Conservation (phyloP, 2,888 invertebrate species). For the Coremacera marginata region DNA sequence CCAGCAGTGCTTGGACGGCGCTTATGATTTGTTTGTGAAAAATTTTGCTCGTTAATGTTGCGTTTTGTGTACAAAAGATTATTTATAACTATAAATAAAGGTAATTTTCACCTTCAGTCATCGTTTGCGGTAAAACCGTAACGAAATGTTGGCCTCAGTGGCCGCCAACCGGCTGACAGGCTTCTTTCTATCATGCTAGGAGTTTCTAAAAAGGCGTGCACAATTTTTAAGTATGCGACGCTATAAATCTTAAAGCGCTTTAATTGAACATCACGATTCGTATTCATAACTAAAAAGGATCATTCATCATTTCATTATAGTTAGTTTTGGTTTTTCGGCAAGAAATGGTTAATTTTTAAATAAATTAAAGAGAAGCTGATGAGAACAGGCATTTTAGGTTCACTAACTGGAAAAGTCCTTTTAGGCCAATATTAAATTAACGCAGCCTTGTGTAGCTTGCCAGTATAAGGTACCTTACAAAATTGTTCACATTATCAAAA, state of each 20-base stretch:
- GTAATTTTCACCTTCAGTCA: slow-evolving; percentile 32
- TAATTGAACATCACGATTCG: slow-evolving; percentile 47
- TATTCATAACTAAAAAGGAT: not conserved
- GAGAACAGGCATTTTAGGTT: no score
- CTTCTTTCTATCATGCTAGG: slow-evolving; percentile 5
- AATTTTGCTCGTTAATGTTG: slow-evolving; percentile 49
- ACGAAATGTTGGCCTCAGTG: not conserved
- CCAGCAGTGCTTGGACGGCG: slow-evolving; percentile 38
- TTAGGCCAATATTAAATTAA: no score
- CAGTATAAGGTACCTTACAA: no score
- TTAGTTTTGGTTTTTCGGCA: not conserved
- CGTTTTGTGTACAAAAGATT: slow-evolving; percentile 49
- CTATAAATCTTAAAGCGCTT: slow-evolving; percentile 55
- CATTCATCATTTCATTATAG: not conserved
- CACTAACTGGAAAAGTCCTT: no score
- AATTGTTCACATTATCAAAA: no score
- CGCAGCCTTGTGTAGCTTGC: no score
- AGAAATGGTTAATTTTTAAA: not conserved
- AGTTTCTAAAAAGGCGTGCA: slow-evolving; percentile 50
- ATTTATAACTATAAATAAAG: slow-evolving; percentile 62
- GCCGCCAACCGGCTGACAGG: slow-evolving; percentile 13
- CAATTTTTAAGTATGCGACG: slow-evolving; percentile 60
- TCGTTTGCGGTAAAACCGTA: slow-evolving; percentile 1
- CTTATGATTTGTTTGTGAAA: slow-evolving; percentile 55
- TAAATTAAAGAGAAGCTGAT: no score